Evolutionary conservation across 2,797 vertebrate species (phyloP).

Genomic region (Cryptoblepharus egeriae): DNA sequence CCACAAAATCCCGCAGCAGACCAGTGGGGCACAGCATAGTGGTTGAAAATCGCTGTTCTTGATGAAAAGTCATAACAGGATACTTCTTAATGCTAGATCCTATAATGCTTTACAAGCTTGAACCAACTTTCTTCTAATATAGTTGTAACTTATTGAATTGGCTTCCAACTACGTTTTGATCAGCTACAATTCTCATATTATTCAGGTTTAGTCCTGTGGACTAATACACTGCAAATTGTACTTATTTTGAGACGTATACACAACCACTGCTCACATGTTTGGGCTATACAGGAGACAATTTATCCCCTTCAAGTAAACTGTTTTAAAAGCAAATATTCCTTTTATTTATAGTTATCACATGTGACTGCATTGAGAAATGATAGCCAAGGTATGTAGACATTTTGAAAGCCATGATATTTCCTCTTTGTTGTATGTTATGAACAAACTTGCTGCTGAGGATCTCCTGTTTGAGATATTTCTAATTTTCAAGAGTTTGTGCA

Average conservation of each 20-base stretch:
- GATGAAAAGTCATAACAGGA: background rate
- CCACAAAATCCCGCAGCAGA: too few relatives aligned
- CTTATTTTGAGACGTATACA: background rate
- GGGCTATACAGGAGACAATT: background rate
- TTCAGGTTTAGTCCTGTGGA: background rate
- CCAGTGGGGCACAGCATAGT: too few relatives aligned
- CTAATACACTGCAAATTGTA: too few relatives aligned
- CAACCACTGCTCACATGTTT: background rate
- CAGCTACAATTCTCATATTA: background rate
- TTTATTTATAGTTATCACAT: conserved; percentile 84
- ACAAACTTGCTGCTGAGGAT: background rate
- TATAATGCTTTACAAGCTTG: background rate
- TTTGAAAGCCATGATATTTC: background rate
- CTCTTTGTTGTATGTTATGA: background rate
- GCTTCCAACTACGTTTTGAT: background rate
- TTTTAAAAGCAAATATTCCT: conserved; percentile 46
- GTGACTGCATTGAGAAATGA: conserved; percentile 87
- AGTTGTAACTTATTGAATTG: background rate
- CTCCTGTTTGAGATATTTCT: background rate
- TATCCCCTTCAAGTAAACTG: background rate
- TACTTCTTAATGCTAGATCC: background rate
- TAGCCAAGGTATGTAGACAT: conserved; percentile 84
- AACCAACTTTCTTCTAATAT: background rate
- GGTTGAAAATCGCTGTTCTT: too few relatives aligned
- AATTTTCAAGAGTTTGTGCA: background rate